phyloP scores from a whole-genome alignment of 1,140 invertebrate genomes.

The Epicauta chinensis region DNA sequence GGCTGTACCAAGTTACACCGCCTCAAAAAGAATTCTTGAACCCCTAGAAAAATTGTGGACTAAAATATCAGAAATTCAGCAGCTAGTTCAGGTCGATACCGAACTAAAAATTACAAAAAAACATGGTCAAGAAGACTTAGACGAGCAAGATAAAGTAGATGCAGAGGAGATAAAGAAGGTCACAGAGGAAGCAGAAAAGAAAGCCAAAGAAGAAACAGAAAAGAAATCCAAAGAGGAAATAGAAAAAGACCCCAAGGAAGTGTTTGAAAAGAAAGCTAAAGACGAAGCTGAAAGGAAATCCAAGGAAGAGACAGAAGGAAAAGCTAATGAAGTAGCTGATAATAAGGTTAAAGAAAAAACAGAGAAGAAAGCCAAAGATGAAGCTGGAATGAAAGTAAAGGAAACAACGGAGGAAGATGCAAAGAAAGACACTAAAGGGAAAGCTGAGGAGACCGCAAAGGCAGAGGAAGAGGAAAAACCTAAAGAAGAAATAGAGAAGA shows the following conservation, averaged over 20 bases:
- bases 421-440: slow-evolving; percentile 23
- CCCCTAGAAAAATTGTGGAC: no score
- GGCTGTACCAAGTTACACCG: no score
- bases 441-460: slow-evolving; percentile 24
- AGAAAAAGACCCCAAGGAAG: slow-evolving; percentile 18
- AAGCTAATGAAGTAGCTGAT: slow-evolving; percentile 24
- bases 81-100: no score
- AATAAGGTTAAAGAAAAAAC: slow-evolving; percentile 23
- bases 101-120: slow-evolving; percentile 9
- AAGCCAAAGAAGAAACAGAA: slow-evolving; percentile 9
- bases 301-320: slow-evolving; percentile 23
- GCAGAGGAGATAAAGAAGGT: slow-evolving; percentile 14
- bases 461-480: slow-evolving; percentile 22
- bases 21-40: no score
- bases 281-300: slow-evolving; percentile 25
- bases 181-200: slow-evolving; percentile 5
- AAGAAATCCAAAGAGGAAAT: slow-evolving; percentile 15
- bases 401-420: slow-evolving; percentile 22
- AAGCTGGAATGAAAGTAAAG: slow-evolving; percentile 25
- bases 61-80: no score
- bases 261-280: slow-evolving; percentile 15
- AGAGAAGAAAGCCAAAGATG: slow-evolving; percentile 25
- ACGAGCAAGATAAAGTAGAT: slow-evolving; percentile 22
- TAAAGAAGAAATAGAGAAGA: slow-evolving; percentile 24
- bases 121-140: slow-evolving; percentile 21